Base-by-base conservation (phyloP, 2,797 vertebrate species). In the Eptatretus atami region DNA sequence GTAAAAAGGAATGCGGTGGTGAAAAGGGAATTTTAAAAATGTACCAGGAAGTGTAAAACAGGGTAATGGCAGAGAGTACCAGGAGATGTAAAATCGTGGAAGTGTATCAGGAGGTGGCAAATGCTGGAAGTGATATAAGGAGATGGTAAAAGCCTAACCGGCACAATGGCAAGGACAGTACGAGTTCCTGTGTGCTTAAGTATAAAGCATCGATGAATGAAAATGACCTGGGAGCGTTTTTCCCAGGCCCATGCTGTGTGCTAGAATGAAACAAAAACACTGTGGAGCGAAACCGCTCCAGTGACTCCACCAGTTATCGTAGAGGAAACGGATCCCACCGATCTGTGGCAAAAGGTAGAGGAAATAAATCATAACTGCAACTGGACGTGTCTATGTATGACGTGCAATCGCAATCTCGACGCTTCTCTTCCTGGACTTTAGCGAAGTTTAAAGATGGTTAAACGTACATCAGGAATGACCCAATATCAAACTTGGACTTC, bases 221-320 rank as follows among this genome's bases (percentile, higher is more conserved):
- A 94, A 75, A 98, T 95, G 73, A 98, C 84, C 74, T 98, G n/a
- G 92, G 66, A 98, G 76, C 13, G 92, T 98, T 73, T 98, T 96
- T 64, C 92, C 92, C 67, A 98, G 71, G 31, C 92, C 92, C 92
- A 98, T 98, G 73, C 90, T 96, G 74, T 96, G 92, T 66, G 90
- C 92, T 63, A 98, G 81, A 73, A 98, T 92, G 74, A 98, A 69
- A 90, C 92, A 70, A 96, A 96, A 44, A 90, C 90, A 71, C 82
- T 83, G 84, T 93, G 72, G 76, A 80, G 73, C 84, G 83, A 72
- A 93, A 98, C 64, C 83, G 78, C 70, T 93, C 86, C 76, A 88
- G 72, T 64, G 88, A 94, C 71, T 98, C 92, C 8, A 98, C 81
- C 69, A 98, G 76, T 98, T 98, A 73, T 96, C 90, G 15, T 96